Conservation (phyloP, 2,113 vertebrate species). For the Engystomops pustulosus region DNA sequence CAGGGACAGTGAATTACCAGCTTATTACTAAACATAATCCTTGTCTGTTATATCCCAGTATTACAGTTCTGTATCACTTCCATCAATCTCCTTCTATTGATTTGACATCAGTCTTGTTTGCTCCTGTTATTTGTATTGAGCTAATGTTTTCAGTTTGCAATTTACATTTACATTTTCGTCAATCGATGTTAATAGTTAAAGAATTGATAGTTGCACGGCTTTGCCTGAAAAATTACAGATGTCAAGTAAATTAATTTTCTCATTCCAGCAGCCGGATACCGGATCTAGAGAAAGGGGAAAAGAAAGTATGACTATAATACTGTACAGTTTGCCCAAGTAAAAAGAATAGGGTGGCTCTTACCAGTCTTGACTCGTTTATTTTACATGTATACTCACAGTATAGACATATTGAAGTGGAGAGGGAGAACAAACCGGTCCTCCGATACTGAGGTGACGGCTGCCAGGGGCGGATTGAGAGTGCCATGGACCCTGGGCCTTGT, state of each 20-base stretch:
- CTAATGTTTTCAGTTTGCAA: background rate
- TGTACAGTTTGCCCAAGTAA: no score
- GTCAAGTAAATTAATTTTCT: background rate
- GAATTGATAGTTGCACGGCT: background rate
- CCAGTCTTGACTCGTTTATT: no score
- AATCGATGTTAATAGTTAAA: background rate
- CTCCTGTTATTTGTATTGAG: background rate
- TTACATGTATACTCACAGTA: no score
- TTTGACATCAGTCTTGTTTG: slow-evolving; percentile 3
- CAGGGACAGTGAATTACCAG: background rate
- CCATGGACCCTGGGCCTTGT: no score
- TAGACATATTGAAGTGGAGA: no score
- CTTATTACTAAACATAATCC: background rate
- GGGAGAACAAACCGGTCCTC: no score
- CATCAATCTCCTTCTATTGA: background rate
- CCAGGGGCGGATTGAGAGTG: no score
- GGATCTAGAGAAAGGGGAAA: background rate
- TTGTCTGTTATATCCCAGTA: no score
- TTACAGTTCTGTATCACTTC: no score
- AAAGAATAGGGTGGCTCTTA: no score
- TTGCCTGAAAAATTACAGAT: background rate
- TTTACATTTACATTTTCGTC: background rate
- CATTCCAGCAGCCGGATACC: background rate
- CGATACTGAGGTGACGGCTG: no score
- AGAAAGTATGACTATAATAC: no score